Percentiles rank a stretch among this genome's conserved stretches.
Evolutionary conservation across 2,888 invertebrate species (phyloP).

Genomic region (Tenthredo mesomela): DNA sequence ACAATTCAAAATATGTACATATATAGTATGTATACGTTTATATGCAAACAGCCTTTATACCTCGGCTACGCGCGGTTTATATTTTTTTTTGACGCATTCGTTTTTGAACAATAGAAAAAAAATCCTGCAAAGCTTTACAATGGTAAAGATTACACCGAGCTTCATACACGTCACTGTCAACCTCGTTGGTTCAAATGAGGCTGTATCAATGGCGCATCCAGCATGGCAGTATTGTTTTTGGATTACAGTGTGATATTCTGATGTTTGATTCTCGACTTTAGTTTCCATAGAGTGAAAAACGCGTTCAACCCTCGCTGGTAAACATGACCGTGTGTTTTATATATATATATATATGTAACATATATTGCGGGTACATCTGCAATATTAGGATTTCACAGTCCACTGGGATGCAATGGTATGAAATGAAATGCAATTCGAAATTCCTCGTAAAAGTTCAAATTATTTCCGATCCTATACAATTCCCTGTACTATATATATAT

Average conservation of each 20-base stretch:
- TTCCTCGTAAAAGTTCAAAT: slow-evolving; percentile 6
- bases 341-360: neutral
- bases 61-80: neutral
- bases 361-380: neutral
- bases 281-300: neutral
- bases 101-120: slow-evolving; percentile 22
- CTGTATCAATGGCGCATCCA: neutral
- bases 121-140: slow-evolving; percentile 5
- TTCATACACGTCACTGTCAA: neutral
- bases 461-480: neutral
- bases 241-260: slow-evolving; percentile 5
- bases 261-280: neutral
- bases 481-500: no score
- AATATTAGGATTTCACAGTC: slow-evolving; percentile 18
- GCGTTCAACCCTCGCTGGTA: neutral
- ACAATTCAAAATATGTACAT: neutral
- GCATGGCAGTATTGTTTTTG: neutral
- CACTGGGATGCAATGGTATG: neutral
- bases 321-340: neutral
- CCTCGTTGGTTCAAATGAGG: slow-evolving; percentile 11
- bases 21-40: neutral
- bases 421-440: neutral
- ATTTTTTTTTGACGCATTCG: slow-evolving; percentile 3
- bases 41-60: neutral
- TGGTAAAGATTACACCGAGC: slow-evolving; percentile 24